Conservation (phyloP, 2,888 invertebrate species). For the Drosophila pegasa region DNA sequence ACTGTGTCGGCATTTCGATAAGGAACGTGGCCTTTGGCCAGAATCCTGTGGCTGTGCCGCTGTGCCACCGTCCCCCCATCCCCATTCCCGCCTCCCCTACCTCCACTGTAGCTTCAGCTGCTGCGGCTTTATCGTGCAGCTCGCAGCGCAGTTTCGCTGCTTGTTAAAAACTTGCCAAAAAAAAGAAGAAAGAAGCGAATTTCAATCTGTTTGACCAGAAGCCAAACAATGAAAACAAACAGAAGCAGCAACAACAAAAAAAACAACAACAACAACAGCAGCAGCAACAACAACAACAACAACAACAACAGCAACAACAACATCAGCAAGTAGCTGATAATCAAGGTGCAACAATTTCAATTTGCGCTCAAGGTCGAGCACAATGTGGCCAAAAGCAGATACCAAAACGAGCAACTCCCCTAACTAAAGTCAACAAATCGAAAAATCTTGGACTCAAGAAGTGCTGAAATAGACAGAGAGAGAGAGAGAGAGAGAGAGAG, state of each 20-base stretch:
- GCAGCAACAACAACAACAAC: conserved; percentile 18
- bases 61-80: background rate
- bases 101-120: background rate
- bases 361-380: conserved; percentile 54
- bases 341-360: conserved; percentile 53
- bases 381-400: background rate
- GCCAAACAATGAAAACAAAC: conserved; percentile 49
- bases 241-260: conserved; percentile 12
- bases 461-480: too few relatives aligned
- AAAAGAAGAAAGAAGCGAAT: conserved; percentile 20
- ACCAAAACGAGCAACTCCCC: too few relatives aligned
- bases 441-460: background rate
- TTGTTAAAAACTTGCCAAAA: conserved; percentile 70
- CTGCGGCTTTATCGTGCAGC: conserved; percentile 9
- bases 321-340: conserved; percentile 26
- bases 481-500: too few relatives aligned
- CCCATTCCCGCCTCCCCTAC: background rate
- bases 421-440: background rate
- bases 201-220: conserved; percentile 64
- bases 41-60: conserved; percentile 14
- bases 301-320: conserved; percentile 8
- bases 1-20: conserved; percentile 66
- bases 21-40: conserved; percentile 31
- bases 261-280: conserved; percentile 3
- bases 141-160: conserved; percentile 23